Base-by-base conservation (phyloP, 2,888 invertebrate species). In the Ormyrus nitidulus region DNA sequence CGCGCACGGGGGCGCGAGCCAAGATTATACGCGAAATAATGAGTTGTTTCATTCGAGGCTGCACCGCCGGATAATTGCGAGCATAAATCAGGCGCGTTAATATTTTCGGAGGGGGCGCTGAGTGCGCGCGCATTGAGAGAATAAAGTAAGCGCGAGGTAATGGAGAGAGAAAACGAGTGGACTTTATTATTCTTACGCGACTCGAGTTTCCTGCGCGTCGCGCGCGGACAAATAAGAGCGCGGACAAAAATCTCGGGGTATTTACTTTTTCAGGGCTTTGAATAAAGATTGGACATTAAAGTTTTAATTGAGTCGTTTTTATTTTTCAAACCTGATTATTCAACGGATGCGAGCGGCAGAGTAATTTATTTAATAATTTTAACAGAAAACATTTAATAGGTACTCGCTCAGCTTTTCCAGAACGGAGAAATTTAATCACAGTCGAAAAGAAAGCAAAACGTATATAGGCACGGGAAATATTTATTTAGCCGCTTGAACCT, bases 11-110 rank as follows among this genome's bases (percentile, higher is more conserved):
- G 62, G 6, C 48, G 76, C n/a, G 56, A 34, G 81, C 10, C 58
- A 68, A 71, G 77, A 80, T 61, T 61, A 61, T 34, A 71, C 56
- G 73, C 81, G 81, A 79, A 79, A 83, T 84, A 83, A 84, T 83
- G 83, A 84, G 81, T 82, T 81, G 81, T 82, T 80, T 71, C 56
- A 11, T 53, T 19, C 44, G 65, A 68, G 70, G 61, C 19, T 6
- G 9, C 69, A 68, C 73, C 89, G 87, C 86, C 5, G 86, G 87
- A 90, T 90, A 90, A 90, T 90, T 90, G 89, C 90, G 86, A 80
- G 89, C 90, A 90, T 90, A 90, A 90, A 90, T 90, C 90, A 90
- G 85, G 44, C 10, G 85, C 85, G 87, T 89, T 90, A 89, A 90
- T 90, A 90, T 89, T 77, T 82, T 89, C 87, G 89, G 88, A 89